Conservation (phyloP, 2,888 invertebrate genomes). For the Entomobrya multifasciata region DNA sequence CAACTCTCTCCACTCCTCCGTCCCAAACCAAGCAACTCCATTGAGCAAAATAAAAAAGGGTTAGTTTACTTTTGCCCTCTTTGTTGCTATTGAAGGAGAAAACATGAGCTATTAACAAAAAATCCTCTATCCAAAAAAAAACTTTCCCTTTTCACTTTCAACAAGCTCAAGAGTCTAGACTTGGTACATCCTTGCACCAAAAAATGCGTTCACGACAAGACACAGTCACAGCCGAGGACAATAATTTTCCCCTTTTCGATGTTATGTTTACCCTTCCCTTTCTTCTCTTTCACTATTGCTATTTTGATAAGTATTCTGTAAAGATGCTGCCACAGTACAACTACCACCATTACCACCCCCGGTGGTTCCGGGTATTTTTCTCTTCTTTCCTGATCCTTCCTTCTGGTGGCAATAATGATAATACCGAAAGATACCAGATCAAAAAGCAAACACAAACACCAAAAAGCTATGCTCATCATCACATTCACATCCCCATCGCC, state of each 20-base stretch:
- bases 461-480: constrained; percentile 40
- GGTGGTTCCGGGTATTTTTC: not conserved
- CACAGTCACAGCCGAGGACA: not conserved
- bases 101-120: constrained; percentile 5
- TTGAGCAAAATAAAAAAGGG: not conserved
- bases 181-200: too few relatives aligned
- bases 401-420: constrained; percentile 6
- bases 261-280: not conserved
- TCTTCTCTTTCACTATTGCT: not conserved
- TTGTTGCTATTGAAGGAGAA: not conserved
- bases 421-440: constrained; percentile 42
- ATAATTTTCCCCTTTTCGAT: not conserved
- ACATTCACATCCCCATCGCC: constrained; percentile 32
- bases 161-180: too few relatives aligned
- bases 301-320: constrained; percentile 9
- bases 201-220: not conserved
- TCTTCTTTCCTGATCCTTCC: not conserved
- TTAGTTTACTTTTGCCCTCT: not conserved
- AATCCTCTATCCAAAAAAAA: not conserved
- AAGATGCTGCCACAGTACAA: not conserved
- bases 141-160: constrained; percentile 4
- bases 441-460: constrained; percentile 27
- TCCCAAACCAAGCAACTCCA: too few relatives aligned
- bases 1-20: not conserved
- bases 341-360: constrained; percentile 3